phyloP scores from a whole-genome alignment of 2,113 vertebrate genomes.

The Bubalus kerabau region DNA sequence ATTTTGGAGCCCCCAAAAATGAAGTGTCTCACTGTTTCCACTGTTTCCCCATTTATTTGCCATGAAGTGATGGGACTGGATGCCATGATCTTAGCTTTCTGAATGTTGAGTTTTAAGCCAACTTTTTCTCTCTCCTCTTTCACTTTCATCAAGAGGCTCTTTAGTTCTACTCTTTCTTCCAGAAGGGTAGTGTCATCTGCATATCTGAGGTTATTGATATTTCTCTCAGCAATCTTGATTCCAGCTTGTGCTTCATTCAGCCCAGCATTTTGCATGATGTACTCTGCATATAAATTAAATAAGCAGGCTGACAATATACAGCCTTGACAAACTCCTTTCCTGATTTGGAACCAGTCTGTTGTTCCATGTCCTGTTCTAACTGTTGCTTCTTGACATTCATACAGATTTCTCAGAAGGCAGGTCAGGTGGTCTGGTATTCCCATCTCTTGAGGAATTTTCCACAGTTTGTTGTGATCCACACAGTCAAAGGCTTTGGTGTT shows the following conservation, averaged over 20 bases:
- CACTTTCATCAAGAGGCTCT: background rate
- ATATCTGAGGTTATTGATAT: background rate
- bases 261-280: background rate
- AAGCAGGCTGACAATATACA: background rate
- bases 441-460: background rate
- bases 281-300: background rate
- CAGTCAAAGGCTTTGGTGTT: background rate
- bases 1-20: background rate
- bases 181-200: background rate
- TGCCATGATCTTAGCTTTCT: background rate
- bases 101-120: background rate
- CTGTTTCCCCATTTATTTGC: background rate
- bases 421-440: background rate
- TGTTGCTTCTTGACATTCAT: background rate
- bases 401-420: background rate
- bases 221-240: background rate
- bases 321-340: background rate
- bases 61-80: background rate
- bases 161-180: background rate
- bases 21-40: background rate
- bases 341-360: background rate
- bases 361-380: background rate
- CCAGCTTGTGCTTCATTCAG: background rate
- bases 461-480: background rate
- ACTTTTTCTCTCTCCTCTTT: background rate